Conservation (phyloP, 2,797 vertebrate genomes). For the Muraenolepis orangiensis region DNA sequence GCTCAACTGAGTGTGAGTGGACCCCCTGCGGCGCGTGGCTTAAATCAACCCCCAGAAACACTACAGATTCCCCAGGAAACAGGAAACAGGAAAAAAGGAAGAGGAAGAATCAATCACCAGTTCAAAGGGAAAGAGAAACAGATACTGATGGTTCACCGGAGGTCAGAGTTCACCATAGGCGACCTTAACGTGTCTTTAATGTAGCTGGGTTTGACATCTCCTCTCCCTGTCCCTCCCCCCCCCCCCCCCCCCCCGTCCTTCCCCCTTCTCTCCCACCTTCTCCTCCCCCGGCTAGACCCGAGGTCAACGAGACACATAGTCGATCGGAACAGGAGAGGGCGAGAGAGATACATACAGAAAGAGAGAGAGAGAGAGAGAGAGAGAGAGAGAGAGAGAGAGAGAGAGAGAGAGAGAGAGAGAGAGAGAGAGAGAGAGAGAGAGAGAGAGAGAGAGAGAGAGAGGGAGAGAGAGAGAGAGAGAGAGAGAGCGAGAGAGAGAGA, state of each 20-base stretch:
- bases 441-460: too few species aligned
- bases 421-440: too few species aligned
- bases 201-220: slow-evolving; percentile 42
- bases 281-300: background rate
- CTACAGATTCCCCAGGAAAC: background rate
- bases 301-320: background rate
- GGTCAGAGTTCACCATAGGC: slow-evolving; percentile 50
- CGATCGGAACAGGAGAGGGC: background rate
- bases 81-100: slow-evolving; percentile 6
- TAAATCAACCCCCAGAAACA: background rate
- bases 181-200: slow-evolving; percentile 51
- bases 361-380: too few species aligned
- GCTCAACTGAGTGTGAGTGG: background rate
- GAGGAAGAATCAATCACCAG: background rate
- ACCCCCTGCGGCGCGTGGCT: too few species aligned
- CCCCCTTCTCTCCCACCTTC: too few species aligned
- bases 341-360: background rate
- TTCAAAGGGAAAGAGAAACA: slow-evolving; percentile 50
- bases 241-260: slow-evolving; percentile 4
- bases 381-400: too few species aligned
- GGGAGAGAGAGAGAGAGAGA: too few species aligned
- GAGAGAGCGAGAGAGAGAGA: too few species aligned
- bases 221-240: slow-evolving; percentile 16
- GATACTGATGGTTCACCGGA: slow-evolving; percentile 33
- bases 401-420: too few species aligned